Conservation (phyloP, 2,113 vertebrate species). For the Sinocyclocheilus grahami region DNA sequence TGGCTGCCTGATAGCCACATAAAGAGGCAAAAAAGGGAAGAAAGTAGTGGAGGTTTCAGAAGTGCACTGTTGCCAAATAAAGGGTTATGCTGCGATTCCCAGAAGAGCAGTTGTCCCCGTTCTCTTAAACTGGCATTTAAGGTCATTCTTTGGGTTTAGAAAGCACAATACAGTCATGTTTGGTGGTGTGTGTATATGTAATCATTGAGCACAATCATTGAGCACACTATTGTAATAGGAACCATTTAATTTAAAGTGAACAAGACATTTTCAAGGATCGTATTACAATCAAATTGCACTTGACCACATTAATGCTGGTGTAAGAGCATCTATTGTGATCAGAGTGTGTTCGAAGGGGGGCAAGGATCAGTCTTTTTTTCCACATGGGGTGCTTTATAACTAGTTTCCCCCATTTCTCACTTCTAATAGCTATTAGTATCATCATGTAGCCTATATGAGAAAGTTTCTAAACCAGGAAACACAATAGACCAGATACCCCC, state of each 20-base stretch:
- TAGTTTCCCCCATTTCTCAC: no score
- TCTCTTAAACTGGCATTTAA: slow-evolving; percentile 49
- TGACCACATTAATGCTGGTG: no score
- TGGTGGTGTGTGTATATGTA: background rate
- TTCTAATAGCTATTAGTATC: no score
- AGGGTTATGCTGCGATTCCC: slow-evolving; percentile 50
- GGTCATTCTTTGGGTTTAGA: slow-evolving; percentile 45
- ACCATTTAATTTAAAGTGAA: slow-evolving; percentile 10
- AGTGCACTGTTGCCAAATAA: slow-evolving; percentile 47
- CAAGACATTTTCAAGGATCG: background rate
- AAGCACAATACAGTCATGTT: slow-evolving; percentile 10
- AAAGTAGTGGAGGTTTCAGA: slow-evolving; percentile 29
- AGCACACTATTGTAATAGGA: slow-evolving; percentile 36
- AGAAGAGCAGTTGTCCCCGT: slow-evolving; percentile 28
- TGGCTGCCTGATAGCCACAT: slow-evolving; percentile 11
- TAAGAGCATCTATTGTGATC: no score
- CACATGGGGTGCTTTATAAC: no score
- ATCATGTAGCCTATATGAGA: no score
- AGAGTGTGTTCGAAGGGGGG: no score
- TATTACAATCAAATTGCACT: background rate
- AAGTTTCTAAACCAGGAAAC: no score
- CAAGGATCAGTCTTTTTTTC: no score
- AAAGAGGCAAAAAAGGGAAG: slow-evolving; percentile 19
- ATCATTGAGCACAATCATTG: background rate
- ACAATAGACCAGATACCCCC: no score